A percentile compares a stretch with the other conserved stretches of the same genome.
phyloP scores from a whole-genome alignment of 2,797 vertebrate genomes.

The Megaceryle alcyon region DNA sequence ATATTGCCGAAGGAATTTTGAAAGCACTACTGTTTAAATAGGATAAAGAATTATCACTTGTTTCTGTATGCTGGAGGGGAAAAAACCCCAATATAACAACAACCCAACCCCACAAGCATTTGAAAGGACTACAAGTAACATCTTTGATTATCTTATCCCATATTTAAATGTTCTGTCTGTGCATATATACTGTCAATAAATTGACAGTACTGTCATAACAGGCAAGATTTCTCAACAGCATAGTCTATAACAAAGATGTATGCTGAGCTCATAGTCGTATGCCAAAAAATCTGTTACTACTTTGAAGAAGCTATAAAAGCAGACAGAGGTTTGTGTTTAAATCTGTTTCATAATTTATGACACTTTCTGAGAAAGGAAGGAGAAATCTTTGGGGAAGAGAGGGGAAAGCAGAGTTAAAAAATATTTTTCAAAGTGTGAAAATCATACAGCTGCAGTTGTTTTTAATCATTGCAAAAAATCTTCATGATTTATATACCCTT shows the following conservation, averaged over 20 bases:
- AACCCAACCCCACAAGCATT: neutral
- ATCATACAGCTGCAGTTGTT: neutral
- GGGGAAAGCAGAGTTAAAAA: neutral
- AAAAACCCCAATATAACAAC: neutral
- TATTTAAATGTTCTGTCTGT: neutral
- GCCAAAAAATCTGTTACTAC: neutral
- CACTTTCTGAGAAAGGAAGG: neutral
- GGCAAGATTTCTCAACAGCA: neutral
- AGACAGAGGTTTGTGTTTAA: neutral
- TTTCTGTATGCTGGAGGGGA: neutral
- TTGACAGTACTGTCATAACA: neutral
- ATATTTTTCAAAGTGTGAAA: neutral
- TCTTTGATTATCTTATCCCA: neutral
- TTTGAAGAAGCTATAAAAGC: neutral
- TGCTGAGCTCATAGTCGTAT: neutral
- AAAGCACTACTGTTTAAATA: neutral
- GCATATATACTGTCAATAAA: neutral
- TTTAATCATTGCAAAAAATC: neutral
- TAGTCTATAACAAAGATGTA: neutral
- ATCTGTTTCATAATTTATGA: neutral
- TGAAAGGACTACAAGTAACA: neutral
- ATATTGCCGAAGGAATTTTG: neutral
- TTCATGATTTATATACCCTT: neutral
- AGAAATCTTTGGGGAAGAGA: neutral
- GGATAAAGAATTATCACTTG: neutral